Conservation (phyloP, 2,888 invertebrate genomes). For the Gymnosoma rotundatum region DNA sequence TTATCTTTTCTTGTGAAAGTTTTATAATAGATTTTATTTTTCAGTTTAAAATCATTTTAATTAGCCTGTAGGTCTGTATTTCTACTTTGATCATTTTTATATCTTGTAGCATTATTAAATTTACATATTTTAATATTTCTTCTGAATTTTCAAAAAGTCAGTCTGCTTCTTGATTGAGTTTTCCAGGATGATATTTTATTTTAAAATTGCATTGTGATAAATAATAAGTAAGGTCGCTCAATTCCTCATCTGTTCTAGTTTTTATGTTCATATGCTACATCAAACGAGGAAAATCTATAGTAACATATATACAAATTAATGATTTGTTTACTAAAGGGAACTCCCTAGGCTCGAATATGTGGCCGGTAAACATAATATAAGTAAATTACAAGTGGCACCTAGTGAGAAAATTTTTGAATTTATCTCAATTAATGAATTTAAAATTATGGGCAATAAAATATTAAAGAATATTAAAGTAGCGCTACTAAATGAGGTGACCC, state of each 20-base stretch:
- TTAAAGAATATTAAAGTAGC: too few species aligned
- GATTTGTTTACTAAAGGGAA: too few species aligned
- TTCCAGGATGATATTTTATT: conserved; percentile 59
- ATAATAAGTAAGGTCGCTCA: conserved; percentile 58
- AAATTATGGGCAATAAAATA: too few species aligned
- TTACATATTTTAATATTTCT: conserved; percentile 42
- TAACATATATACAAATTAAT: too few species aligned
- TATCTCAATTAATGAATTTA: too few species aligned
- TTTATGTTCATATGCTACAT: conserved; percentile 61
- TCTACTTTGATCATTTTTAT: conserved; percentile 42
- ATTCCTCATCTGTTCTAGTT: conserved; percentile 58
- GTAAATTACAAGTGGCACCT: too few species aligned
- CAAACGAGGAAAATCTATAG: too few species aligned
- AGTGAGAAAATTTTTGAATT: too few species aligned
- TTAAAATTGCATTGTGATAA: too few species aligned
- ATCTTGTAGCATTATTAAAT: conserved; percentile 43
- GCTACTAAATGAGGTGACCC: too few species aligned
- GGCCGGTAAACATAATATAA: too few species aligned
- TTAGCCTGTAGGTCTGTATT: conserved; percentile 24
- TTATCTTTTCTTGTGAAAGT: conserved; percentile 53
- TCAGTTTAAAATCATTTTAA: conserved; percentile 32
- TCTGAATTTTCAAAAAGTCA: conserved; percentile 32
- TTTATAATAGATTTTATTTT: conserved; percentile 49
- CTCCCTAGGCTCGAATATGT: too few species aligned
- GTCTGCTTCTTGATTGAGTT: conserved; percentile 59